Conservation (phyloP, 2,888 invertebrate species). For the Cryptophagus acutangulus region DNA sequence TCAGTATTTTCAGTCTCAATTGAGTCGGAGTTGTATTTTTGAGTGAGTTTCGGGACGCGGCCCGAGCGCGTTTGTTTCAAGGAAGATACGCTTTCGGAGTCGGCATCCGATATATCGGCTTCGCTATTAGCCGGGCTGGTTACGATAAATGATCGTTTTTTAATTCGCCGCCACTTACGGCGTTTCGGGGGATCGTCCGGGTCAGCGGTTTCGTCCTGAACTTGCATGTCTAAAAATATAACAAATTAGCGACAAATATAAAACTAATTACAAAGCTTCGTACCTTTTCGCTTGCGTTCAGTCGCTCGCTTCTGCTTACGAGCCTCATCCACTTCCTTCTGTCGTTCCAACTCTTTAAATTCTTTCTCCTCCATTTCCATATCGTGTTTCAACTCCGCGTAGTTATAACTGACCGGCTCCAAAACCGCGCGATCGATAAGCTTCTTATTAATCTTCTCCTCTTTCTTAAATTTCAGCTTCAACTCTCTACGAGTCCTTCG, state of each 20-base stretch:
- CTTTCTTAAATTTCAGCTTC: slow-evolving; percentile 89
- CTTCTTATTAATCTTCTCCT: slow-evolving; percentile 71
- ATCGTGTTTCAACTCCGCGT: slow-evolving; percentile 56
- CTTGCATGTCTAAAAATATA: too few relatives aligned
- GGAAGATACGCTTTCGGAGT: slow-evolving; percentile 30
- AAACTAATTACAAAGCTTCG: too few relatives aligned
- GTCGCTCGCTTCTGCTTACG: too few relatives aligned
- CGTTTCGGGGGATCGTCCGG: too few relatives aligned
- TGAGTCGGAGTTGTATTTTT: slow-evolving; percentile 24
- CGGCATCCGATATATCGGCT: slow-evolving; percentile 32
- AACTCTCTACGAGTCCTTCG: slow-evolving; percentile 74
- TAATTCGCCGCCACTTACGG: too few relatives aligned
- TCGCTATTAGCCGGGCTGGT: slow-evolving; percentile 31
- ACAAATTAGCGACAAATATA: too few relatives aligned
- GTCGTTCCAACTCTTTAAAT: slow-evolving; percentile 31
- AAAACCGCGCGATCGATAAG: slow-evolving; percentile 72
- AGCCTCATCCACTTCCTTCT: slow-evolving; percentile 25
- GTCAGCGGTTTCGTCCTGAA: too few relatives aligned
- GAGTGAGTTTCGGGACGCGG: slow-evolving; percentile 43
- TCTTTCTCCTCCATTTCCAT: slow-evolving; percentile 50
- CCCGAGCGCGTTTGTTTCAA: slow-evolving; percentile 48
- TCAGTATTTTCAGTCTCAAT: slow-evolving; percentile 5
- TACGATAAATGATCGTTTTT: slow-evolving; percentile 25
- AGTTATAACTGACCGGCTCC: slow-evolving; percentile 65
- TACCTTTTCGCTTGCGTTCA: slow-evolving; percentile 14